A percentile compares a stretch with the other conserved stretches of the same genome.
These are phyloP conservation scores for Acanthopagrus latus DNA, from an alignment of 2,797 vertebrate genomes.

Conservation along the genomic window DNA sequence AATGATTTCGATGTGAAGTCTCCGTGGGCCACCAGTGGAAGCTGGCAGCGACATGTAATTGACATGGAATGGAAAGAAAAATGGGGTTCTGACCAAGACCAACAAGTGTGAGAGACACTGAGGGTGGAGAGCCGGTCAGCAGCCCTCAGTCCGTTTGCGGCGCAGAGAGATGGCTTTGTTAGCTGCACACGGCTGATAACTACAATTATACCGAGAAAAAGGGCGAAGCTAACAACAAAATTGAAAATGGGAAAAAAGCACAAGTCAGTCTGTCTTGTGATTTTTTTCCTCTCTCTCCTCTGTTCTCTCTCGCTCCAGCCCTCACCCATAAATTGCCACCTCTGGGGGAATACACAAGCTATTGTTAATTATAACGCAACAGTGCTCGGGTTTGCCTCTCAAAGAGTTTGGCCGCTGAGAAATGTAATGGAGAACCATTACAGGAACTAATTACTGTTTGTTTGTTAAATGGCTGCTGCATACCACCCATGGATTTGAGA, in stretches of 20 bases:
- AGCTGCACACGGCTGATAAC: constrained; percentile 14
- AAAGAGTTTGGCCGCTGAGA: constrained; percentile 75
- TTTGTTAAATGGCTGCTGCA: constrained; percentile 73
- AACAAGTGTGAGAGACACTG: constrained; percentile 34
- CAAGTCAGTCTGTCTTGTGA: constrained; percentile 26
- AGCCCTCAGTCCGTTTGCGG: constrained; percentile 18
- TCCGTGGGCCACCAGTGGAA: constrained; percentile 8
- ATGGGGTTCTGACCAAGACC: constrained; percentile 16
- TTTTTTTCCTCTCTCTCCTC: not conserved
- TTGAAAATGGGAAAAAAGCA: constrained; percentile 15
- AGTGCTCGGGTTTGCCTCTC: constrained; percentile 67
- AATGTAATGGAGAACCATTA: constrained; percentile 79
- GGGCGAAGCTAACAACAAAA: constrained; percentile 1
- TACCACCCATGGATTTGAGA: constrained; percentile 73
- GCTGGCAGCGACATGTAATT: constrained; percentile 38
- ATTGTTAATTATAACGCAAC: constrained; percentile 75
- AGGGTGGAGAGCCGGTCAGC: constrained; percentile 15
- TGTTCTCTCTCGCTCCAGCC: constrained; percentile 27
- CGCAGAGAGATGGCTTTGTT: not conserved
- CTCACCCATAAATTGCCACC: constrained; percentile 61
- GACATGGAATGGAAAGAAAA: constrained; percentile 41
- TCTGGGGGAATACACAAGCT: constrained; percentile 65
- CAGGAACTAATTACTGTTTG: constrained; percentile 81
- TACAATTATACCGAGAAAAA: not conserved
- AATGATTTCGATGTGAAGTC: constrained; percentile 38